phyloP scores from a whole-genome alignment of 2,888 invertebrate genomes.

The Pseudanteris insignis region DNA sequence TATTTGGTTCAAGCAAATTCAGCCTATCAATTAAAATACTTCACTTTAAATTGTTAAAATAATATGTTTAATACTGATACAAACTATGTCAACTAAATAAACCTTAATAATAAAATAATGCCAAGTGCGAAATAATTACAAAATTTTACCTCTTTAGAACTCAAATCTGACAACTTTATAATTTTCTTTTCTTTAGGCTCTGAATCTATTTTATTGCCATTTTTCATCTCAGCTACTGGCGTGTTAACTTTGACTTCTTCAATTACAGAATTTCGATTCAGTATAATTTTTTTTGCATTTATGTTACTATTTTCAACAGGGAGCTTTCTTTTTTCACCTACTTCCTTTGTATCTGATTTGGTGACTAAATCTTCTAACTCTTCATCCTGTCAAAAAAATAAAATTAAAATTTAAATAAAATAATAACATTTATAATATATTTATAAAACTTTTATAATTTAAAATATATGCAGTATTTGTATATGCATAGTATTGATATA shows the following conservation, averaged over 20 bases:
- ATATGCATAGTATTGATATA: no score
- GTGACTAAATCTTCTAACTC: constrained; percentile 61
- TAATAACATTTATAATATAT: constrained; percentile 17
- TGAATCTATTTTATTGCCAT: constrained; percentile 45
- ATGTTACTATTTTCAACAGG: constrained; percentile 56
- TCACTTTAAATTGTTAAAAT: no score
- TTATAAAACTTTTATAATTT: no score
- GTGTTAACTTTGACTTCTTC: constrained; percentile 58
- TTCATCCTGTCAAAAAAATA: no score
- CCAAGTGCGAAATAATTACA: no score
- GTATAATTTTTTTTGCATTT: constrained; percentile 70
- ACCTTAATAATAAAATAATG: no score
- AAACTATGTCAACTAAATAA: no score
- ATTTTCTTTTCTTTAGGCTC: constrained; percentile 67
- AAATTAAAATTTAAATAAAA: constrained; percentile 9
- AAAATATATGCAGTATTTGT: no score
- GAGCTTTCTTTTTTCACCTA: constrained; percentile 57
- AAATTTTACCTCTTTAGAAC: constrained; percentile 69
- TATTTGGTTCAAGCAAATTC: no score
- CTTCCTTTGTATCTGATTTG: constrained; percentile 60
- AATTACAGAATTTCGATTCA: constrained; percentile 67
- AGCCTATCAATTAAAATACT: no score
- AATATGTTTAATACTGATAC: no score
- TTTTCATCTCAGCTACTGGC: constrained; percentile 38
- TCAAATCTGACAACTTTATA: constrained; percentile 71